Base-by-base conservation (phyloP, 2,113 vertebrate genomes). In the cat (Felis catus) region DNA sequence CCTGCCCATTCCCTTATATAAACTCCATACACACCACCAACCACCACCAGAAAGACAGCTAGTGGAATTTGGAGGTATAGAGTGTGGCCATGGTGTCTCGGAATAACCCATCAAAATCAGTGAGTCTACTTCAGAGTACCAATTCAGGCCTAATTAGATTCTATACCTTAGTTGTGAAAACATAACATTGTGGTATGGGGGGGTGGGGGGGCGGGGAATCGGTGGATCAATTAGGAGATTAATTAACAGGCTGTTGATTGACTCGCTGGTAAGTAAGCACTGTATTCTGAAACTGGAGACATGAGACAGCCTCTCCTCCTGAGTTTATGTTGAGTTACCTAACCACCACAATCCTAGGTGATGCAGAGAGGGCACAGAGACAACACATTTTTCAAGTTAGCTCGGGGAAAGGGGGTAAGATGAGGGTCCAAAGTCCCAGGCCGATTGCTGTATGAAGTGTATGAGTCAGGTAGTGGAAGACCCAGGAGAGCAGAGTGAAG, bases 241-340 rank as follows among this genome's bases (percentile, higher is more conserved):
- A 95, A 89, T 21, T 83, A 66, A 29, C 53, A 93, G 65, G 48
- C 39, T 86, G 16, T 66, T 70, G 31, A 33, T 88, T 91, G 58
- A 41, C 19, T 23, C 31, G 48, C 78, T 94, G 18, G 7, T 79
- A 51, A 71, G 29, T 39, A 81, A 82, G 48, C 31, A 36, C 3
- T 96, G 18, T 79, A 19, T 87, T 92, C 65, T 83, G 68, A 74
- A 61, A 65, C 5, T 83, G n/a, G 68, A 92, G 39, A 92, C 71
- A 91, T 10, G 36, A 29, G 33, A 31, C 9, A 18, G 51, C 48
- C 41, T 4, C 7, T 93, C 14, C 18, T 61, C 1, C 70, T 23
- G 33, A 39, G 33, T 84, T 92, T 71, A 14, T 10, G 21, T 71
- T 63, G 31, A 93, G 19, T 79, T 65, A 45, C 19, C 25, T 61